Base-by-base conservation (phyloP, 2,797 vertebrate genomes). In the Amblyopsis hoosieri region DNA sequence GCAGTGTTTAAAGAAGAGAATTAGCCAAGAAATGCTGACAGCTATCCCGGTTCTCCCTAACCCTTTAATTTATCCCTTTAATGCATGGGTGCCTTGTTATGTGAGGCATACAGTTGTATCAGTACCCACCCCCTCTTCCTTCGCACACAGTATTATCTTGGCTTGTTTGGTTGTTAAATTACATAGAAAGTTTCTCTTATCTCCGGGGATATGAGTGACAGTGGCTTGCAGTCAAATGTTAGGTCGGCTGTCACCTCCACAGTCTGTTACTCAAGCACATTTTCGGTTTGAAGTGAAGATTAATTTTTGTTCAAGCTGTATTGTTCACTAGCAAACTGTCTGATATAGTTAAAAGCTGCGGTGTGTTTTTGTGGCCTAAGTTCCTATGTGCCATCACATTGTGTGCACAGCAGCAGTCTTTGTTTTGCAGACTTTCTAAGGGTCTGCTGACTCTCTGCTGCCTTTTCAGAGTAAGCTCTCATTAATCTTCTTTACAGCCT, bases 21-120 rank as follows among this genome's bases (percentile, higher is more conserved):
- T 78, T 78, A 71, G 53, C 65, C 57, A 9, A 56, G 62, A 65
- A 75, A 72, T 19, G 66, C 70, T 73, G 79, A 73, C 64, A 59
- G 60, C 57, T 67, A 60, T 78, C 70, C 71, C 51, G 47, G 64
- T 66, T 73, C 62, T 54, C 56, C 59, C 58, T 69, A 69, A 82
- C 67, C 10, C 67, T 45, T 51, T 66, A 42, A 64, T 71, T 66
- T 62, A 75, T 71, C 69, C 64, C 54, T 49, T 62, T 23, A 82
- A 67, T 60, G 66, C 65, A 50, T 29, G 54, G 37, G 57, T 66
- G 46, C 60, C 52, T 59, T 31, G 56, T 12, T 37, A 10, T 63
- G 46, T 49, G 63, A 74, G 49, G 62, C 29, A 48, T 17, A 60
- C 37, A 63, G 67, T 45, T 67, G 54, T 54, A 53, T 56, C 67